Base-by-base conservation (phyloP, 2,888 invertebrate genomes). In the Agonopterix alstromeriana region DNA sequence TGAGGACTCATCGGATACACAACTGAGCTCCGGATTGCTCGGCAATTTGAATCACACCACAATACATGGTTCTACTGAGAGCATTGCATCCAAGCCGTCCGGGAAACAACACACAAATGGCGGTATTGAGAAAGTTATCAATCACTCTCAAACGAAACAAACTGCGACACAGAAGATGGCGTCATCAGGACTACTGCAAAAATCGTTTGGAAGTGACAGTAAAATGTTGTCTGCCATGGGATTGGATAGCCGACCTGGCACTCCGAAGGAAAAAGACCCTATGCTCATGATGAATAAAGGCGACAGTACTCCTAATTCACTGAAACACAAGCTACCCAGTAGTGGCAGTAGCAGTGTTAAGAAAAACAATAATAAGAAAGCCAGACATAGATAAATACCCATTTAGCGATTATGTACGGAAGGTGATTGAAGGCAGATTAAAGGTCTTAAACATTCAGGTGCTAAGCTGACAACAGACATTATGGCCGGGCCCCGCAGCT, bases 361-460 rank as follows among this genome's bases (percentile, higher is more conserved):
- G 41, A 95, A 95, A 76, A 95, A 95, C 67, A 94, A 90, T 71
- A 94, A 93, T 69, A 96, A 96, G 74, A 95, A 96, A 80, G 93
- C 95, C 12, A 91, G 95, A 65, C 95, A 95, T 82, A 92, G 95
- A 87, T 96, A 92, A 90, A 40, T 38, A 45, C 10, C 27, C 27
- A 17, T 5, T 27, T 27, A 27, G 27, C 27, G 27, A 27, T 27
- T 27, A 27, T 27, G 7, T 27, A 27, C 27, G 27, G 27, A 27
- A 27, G 27, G 27, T 27, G 27, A 27, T 27, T 27, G 5, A 7
- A 27, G 27, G 14, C 2, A 27, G 2, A 27, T 27, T 36, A 17
- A 40, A n/a, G 5, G 10, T 46, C 9, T 10, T 38, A 7, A n/a
- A 38, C n/a, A 9, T 38, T n/a, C 4, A n/a, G n/a, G 9, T 38